Evolutionary conservation across 2,113 vertebrate genomes (phyloP), one percentile per base, ranked within the genome.

Genomic region (Syngnathus scovelli): DNA sequence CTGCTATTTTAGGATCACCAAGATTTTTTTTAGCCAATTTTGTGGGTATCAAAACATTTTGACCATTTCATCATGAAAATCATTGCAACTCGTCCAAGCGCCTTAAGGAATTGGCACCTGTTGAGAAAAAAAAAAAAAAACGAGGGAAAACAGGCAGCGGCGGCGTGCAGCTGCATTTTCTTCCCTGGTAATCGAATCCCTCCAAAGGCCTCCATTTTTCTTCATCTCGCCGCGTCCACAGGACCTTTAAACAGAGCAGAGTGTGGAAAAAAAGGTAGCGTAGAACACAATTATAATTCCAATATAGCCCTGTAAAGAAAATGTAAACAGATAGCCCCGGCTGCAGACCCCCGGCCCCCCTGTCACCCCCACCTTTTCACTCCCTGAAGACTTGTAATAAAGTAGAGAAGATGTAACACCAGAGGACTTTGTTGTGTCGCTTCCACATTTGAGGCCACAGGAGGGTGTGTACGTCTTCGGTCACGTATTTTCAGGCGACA

Each of bases 121-220:
- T 77, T 85, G 86, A 77, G 27, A 7, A 49, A 52, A 52, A 49
- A 43, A 49, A 19, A 19, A 80, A 75, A 82, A 71, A 36, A 46
- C 59, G 64, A 69, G 43, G 83, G 78, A 84, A 69, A 68, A 87
- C 79, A 87, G 68, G 36, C 21, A 11, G 11, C 39, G 66, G 69
- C 69, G 83, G 81, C 82, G 79, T 90, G 68, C 80, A 78, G 84
- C 86, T 81, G 79, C 86, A 90, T 89, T 92, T 93, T 91, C 79
- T 86, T 79, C 72, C 83, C 76, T 89, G 83, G 88, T 91, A 91
- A 94, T 94, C 87, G 86, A 90, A 90, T 91, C 81, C 88, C 87
- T 93, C 86, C 86, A 92, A 93, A 86, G 74, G 78, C 78, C 72
- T 89, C 91, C 75, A 84, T 94, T 92, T 93, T 92, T 91, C 85